Base-by-base conservation (phyloP, 2,797 vertebrate species). In the Rhynchonycteris naso region DNA sequence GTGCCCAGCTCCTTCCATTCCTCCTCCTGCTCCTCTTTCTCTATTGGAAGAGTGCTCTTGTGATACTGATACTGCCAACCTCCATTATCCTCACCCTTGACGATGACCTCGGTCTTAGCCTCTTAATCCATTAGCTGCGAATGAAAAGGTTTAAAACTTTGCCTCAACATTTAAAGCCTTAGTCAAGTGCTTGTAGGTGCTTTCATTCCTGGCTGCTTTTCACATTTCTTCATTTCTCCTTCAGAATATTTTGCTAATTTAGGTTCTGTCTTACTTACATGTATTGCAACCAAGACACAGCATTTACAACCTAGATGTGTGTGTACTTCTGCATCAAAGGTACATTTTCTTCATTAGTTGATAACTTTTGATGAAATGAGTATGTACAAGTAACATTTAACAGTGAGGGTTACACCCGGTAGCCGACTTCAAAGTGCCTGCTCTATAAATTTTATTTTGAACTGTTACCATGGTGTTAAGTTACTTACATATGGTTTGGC, bases 1-100 rank as follows among this genome's bases (percentile, higher is more conserved):
- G 99, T 96, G 98, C 99, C 98, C 99, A 99, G 98, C 99, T 99
- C 98, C 99, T 99, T 98, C 99, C 99, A 99, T 98, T 99, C 98
- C 99, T 95, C 98, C 98, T 99, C 59, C 85, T 75, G 58, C 30
- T 98, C 65, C 98, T 98, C 63, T 61, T 93, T 94, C 96, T 97
- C 96, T 98, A 97, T 99, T 99, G 97, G 98, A 99, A 98, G 99
- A 99, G 98, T 98, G 98, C 97, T 98, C 98, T 97, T 99, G 99
- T 91, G 99, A 99, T 97, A 98, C 98, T 98, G 99, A 99, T 98
- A 98, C 98, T 95, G 92, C 98, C 98, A 98, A 54, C 97, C 98
- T 98, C 95, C 98, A 98, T 94, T 99, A 98, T 97, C 97, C 98
- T 98, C 98, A 98, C 97, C 98, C 98, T 98, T 98, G 98, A 98